Base-by-base conservation (phyloP, 2,113 vertebrate genomes). In the Montifringilla adamsi region DNA sequence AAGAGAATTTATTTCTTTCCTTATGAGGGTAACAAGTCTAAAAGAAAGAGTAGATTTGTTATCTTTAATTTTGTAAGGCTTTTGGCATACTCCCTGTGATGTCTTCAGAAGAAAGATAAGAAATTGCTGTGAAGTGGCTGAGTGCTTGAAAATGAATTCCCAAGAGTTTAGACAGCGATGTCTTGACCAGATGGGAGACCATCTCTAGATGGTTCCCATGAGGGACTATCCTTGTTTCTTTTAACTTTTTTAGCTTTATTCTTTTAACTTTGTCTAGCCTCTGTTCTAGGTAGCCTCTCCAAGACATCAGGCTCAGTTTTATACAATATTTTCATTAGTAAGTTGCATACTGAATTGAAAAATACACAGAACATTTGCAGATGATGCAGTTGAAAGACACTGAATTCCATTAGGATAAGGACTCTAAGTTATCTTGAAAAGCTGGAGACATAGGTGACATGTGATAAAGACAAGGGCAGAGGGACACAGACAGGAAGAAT, bases 71-170 rank as follows among this genome's bases (percentile, higher is more conserved):
- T 58, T 88, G 24, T 43, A 67, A 74, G 43, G 63, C 16, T 84
- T 84, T 93, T 74, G 55, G 37, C 35, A 77, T 62, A 28, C 12
- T 75, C 11, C 5, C 9, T 77, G 30, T 62, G 44, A 87, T 73
- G 41, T 81, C 68, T 93, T 90, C 89, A 70, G 68, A 77, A 89
- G n/a, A 62, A 90, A 93, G n/a, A 58, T 56, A 85, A 90, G 39
- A 44, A 92, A 92, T 77, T 77, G 74, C 20, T 86, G 20, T 31
- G 23, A 88, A 88, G 23, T 31, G 9, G 55, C 70, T 62, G 58
- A 83, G 26, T 53, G 55, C 62, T 2, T 77, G 46, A 77, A 96
- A 93, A 88, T 30, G 0, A 90, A 83, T 80, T 76, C 64, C 81
- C 39, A 47, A 43, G 47, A 88, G 17, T 62, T 53, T 55, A 83